Evolutionary conservation across 2,888 invertebrate species (phyloP).

Genomic region (Abrostola triplasia): DNA sequence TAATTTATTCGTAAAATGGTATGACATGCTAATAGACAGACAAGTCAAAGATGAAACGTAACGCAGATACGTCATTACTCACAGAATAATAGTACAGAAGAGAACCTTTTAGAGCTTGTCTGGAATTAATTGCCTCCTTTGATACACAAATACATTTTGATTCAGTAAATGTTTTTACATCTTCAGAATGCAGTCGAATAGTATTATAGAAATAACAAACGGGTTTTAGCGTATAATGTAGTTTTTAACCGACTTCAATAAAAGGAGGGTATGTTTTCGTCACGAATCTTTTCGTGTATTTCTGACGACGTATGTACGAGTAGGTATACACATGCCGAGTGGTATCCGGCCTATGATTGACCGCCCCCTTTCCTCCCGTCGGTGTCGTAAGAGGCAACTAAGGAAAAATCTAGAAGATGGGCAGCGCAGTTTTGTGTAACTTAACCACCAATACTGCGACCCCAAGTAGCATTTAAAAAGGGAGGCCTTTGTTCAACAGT

Average conservation of each 20-base stretch:
- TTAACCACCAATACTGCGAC: too few relatives aligned
- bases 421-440: too few relatives aligned
- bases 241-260: too few relatives aligned
- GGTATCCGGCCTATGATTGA: too few relatives aligned
- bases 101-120: slow-evolving; percentile 22
- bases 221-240: slow-evolving; percentile 1
- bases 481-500: too few relatives aligned
- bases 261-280: too few relatives aligned
- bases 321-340: too few relatives aligned
- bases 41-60: slow-evolving; percentile 20
- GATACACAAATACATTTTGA: slow-evolving; percentile 21
- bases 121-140: slow-evolving; percentile 29
- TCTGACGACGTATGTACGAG: not conserved
- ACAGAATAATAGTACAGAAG: slow-evolving; percentile 21
- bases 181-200: slow-evolving; percentile 13
- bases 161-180: slow-evolving; percentile 20
- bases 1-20: slow-evolving; percentile 4
- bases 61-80: slow-evolving; percentile 18
- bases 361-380: too few relatives aligned
- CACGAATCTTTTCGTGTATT: too few relatives aligned
- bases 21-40: slow-evolving; percentile 3
- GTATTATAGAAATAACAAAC: slow-evolving; percentile 11
- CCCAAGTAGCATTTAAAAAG: too few relatives aligned
- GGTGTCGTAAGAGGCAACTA: too few relatives aligned
- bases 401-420: too few relatives aligned